Conservation (phyloP, 2,797 vertebrate genomes). For the Vultur gryphus region DNA sequence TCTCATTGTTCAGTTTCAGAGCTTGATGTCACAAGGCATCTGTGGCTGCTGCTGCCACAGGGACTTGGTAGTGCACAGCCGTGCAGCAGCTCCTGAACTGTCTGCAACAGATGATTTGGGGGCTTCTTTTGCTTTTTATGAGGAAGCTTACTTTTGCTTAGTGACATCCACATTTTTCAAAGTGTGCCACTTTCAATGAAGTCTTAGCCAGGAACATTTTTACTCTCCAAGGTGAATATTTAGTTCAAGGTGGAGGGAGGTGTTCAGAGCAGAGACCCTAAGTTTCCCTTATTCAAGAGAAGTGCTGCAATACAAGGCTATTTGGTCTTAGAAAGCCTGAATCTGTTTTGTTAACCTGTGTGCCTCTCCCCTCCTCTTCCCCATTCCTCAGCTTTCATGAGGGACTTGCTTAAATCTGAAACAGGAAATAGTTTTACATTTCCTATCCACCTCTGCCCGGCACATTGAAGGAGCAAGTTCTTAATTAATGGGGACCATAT, state of each 20-base stretch:
- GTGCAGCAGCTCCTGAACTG: background rate
- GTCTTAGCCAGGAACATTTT: background rate
- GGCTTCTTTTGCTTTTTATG: background rate
- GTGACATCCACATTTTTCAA: background rate
- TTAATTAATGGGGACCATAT: background rate
- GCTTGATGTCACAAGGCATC: too few relatives aligned
- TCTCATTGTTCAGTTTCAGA: background rate
- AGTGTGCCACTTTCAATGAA: background rate
- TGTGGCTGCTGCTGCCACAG: background rate
- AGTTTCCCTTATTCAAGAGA: background rate
- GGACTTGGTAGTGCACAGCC: background rate
- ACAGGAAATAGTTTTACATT: background rate
- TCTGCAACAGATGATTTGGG: background rate
- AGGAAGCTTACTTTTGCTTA: background rate
- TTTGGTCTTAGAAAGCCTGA: background rate
- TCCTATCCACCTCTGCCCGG: background rate
- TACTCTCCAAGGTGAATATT: background rate
- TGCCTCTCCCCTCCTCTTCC: background rate
- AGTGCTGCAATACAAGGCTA: background rate
- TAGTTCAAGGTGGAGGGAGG: background rate
- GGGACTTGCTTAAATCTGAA: background rate
- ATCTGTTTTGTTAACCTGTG: background rate
- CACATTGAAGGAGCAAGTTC: background rate
- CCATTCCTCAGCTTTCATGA: background rate
- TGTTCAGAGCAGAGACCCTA: background rate